phyloP scores from a whole-genome alignment of 2,888 invertebrate species.

The Odontocerum albicorne region DNA sequence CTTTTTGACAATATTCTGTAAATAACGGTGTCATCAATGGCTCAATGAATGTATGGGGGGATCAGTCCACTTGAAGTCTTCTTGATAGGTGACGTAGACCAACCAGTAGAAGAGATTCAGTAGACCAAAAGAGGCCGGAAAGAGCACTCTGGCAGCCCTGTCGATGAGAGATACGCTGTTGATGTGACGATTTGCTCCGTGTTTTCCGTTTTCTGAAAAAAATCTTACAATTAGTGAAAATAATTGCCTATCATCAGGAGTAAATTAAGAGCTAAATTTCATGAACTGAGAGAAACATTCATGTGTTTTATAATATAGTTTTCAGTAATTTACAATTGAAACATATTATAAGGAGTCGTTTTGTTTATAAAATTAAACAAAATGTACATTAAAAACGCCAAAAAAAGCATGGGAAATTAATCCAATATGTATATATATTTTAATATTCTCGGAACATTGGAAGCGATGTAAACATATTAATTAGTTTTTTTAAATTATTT shows the following conservation, averaged over 20 bases:
- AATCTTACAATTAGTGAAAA: neutral
- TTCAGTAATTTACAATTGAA: too few species aligned
- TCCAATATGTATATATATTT: too few species aligned
- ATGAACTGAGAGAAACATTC: too few species aligned
- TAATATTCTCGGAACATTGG: too few species aligned
- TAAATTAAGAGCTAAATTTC: too few species aligned
- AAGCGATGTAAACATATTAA: too few species aligned
- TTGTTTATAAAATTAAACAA: too few species aligned
- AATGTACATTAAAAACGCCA: too few species aligned
- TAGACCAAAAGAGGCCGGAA: conserved; percentile 83
- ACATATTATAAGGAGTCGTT: too few species aligned
- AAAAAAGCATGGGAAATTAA: too few species aligned
- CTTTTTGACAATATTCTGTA: neutral
- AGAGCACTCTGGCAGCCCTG: conserved; percentile 75
- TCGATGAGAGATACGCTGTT: conserved; percentile 89
- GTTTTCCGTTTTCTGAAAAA: conserved; percentile 48
- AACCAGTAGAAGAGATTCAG: conserved; percentile 91
- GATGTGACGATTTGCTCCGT: conserved; percentile 62
- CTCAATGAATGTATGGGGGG: conserved; percentile 61
- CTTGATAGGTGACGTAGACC: conserved; percentile 76
- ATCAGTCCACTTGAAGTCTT: conserved; percentile 74
- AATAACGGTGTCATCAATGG: conserved; percentile 44
- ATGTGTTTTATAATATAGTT: too few species aligned
- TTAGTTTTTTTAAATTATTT: too few species aligned
- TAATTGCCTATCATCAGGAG: neutral